Base-by-base conservation (phyloP, 2,888 invertebrate genomes). In the Cantharis flavilabris region DNA sequence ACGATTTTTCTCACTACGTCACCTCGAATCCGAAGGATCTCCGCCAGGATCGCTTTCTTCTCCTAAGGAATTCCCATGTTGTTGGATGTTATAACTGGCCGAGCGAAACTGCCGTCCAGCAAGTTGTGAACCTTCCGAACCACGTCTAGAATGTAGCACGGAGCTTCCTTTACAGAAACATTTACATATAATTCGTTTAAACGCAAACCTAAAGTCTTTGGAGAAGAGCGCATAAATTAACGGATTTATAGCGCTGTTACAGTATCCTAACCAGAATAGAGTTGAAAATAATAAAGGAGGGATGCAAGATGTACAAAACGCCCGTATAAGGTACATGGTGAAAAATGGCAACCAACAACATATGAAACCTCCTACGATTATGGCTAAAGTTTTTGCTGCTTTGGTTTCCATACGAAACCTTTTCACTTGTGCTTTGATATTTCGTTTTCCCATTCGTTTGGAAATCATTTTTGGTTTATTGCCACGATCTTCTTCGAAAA, bases 321-420 rank as follows among this genome's bases (percentile, higher is more conserved):
- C 97, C 11, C 96, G 91, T 74, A 97, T 92, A 70, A 98, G 92
- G 88, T 98, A 98, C 90, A 97, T 96, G 69, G 97, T 97, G 90
- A 98, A 98, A 90, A 98, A 98, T 0, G 98, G 98, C 75, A 97
- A 91, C 98, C 98, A 99, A 88, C 98, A 99, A 85, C 96, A 92
- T 75, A 98, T 97, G 89, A 99, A 99, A 69, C 97, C 96, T 1
- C 98, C 98, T 3, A 99, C 98, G 80, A 99, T 98, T 81, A 99
- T 98, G 78, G 97, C 98, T 72, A 98, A 90, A 0, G 98, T 98
- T 88, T 98, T 98, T 2, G 98, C 98, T 0, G 98, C 98, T 89
- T 98, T 98, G 0, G 98, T 98, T 88, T 98, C 98, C 94, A 97
- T 97, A 4, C 96, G 92, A 87, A 97, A 97, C 70, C 97, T 93